Evolutionary conservation across 2,113 vertebrate genomes (phyloP).

Genomic region (Anseranas semipalmata): DNA sequence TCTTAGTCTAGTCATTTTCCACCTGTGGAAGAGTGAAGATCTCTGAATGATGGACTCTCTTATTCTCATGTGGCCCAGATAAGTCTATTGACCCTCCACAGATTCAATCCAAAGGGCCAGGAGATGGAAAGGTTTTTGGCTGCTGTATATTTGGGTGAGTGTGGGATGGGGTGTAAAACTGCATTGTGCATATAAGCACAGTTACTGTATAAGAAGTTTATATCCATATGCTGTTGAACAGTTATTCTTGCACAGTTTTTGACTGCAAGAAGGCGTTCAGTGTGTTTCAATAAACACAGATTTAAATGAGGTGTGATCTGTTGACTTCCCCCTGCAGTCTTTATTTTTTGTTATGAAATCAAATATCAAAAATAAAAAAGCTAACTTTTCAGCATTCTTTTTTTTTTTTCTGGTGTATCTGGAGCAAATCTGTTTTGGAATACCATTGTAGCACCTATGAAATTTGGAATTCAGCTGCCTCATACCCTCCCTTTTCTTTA

Average conservation of each 20-base stretch:
- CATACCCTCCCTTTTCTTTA: not conserved
- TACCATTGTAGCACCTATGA: not conserved
- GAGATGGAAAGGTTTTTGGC: not conserved
- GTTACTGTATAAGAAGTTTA: not conserved
- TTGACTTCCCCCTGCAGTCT: not conserved
- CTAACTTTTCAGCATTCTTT: not conserved
- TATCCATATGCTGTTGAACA: not conserved
- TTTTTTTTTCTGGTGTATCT: not conserved
- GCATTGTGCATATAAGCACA: not conserved
- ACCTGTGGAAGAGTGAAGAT: no score
- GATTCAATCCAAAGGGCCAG: not conserved
- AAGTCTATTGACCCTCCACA: not conserved
- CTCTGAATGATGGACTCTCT: not conserved
- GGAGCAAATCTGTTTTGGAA: not conserved
- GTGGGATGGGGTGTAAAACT: not conserved
- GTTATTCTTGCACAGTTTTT: not conserved
- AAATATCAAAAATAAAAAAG: not conserved
- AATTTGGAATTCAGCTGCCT: not conserved
- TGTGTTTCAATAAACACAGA: not conserved
- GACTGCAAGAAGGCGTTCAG: not conserved
- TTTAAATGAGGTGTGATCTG: not conserved
- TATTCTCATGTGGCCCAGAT: not conserved
- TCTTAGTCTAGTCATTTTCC: not conserved
- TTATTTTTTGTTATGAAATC: not conserved
- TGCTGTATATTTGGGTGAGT: not conserved